phyloP scores from a whole-genome alignment of 2,113 vertebrate species.

The Phycodurus eques region DNA sequence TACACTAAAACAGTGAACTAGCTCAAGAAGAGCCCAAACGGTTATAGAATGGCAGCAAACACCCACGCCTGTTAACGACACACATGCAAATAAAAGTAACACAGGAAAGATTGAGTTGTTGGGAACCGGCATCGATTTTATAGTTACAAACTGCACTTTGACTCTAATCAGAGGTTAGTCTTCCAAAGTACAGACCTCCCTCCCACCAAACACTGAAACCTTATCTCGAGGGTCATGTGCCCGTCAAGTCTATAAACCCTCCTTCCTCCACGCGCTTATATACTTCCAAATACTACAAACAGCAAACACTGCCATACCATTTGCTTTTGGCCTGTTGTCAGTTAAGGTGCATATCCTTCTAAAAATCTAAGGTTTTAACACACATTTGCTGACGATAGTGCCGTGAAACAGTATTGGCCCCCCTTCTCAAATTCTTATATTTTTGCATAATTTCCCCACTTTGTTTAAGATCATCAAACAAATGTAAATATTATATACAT shows the following conservation, averaged over 20 bases:
- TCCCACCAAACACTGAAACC: constrained; percentile 50
- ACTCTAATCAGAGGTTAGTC: constrained; percentile 51
- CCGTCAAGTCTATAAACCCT: constrained; percentile 41
- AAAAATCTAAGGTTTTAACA: constrained; percentile 16
- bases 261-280: constrained; percentile 20
- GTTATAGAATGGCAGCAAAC: constrained; percentile 24
- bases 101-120: constrained; percentile 10
- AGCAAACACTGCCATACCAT: neutral
- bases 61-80: constrained; percentile 19
- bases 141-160: constrained; percentile 39
- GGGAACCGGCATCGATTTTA: constrained; percentile 12
- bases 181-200: constrained; percentile 55
- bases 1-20: constrained; percentile 18
- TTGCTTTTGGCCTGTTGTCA: neutral
- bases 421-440: too few species aligned
- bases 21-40: constrained; percentile 8
- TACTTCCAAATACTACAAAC: constrained; percentile 8
- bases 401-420: neutral
- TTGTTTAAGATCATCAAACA: too few species aligned
- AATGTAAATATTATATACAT: neutral
- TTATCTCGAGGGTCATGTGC: constrained; percentile 66
- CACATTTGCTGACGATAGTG: neutral
- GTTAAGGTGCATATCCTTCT: neutral
- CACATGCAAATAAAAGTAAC: constrained; percentile 25
- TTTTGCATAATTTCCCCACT: too few species aligned